Percentiles rank a stretch among this genome's conserved stretches.
These are phyloP conservation scores for Clivina fossor DNA, from an alignment of 2,888 invertebrate genomes.

Conservation along the genomic window DNA sequence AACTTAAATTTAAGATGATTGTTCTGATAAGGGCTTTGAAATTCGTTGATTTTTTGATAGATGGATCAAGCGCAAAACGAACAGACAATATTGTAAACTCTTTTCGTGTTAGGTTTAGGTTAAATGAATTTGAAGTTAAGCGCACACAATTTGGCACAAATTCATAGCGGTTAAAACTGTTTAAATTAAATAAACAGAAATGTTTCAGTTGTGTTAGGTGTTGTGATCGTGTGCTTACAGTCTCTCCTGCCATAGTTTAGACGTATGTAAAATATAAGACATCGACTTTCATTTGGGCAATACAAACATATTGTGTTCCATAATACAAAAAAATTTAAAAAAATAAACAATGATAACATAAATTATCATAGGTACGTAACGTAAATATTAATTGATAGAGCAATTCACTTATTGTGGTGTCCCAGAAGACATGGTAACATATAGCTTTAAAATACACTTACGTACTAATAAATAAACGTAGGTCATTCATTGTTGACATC, in stretches of 20 bases:
- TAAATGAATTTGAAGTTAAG: conserved; percentile 25
- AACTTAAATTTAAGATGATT: conserved; percentile 15
- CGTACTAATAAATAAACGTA: conserved; percentile 24
- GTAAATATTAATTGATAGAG: conserved; percentile 22
- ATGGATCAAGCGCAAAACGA: conserved; percentile 11
- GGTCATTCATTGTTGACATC: conserved; percentile 20
- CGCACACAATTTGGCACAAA: conserved; percentile 31
- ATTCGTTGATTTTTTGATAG: conserved; percentile 9
- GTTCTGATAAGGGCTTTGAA: conserved; percentile 22
- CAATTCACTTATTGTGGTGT: conserved; percentile 30
- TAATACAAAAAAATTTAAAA: background rate
- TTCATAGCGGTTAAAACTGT: conserved; percentile 9
- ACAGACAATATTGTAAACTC: conserved; percentile 30
- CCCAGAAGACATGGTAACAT: conserved; percentile 30
- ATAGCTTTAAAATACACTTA: conserved; percentile 33
- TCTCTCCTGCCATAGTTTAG: conserved; percentile 24
- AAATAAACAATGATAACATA: background rate
- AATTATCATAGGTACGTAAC: no score
- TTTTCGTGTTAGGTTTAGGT: conserved; percentile 6
- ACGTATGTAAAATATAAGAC: no score
- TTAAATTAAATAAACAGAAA: conserved; percentile 14
- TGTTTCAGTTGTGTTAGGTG: conserved; percentile 32
- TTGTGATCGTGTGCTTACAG: conserved; percentile 28
- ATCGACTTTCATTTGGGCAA: conserved; percentile 21
- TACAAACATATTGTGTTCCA: background rate